phyloP scores from a whole-genome alignment of 1,140 invertebrate genomes.

The Pteromalus puparum region DNA sequence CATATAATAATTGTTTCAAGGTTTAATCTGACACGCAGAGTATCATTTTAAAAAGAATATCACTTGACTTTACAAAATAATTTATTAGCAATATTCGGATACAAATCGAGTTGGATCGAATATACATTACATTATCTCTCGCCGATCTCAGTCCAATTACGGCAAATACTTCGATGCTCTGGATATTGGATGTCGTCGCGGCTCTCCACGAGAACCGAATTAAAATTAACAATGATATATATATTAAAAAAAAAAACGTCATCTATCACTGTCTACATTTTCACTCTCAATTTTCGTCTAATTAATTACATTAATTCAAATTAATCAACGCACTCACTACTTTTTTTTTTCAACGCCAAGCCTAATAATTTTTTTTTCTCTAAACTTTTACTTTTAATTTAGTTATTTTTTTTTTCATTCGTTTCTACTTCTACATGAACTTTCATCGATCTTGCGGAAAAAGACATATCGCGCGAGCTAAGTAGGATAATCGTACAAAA shows the following conservation, averaged over 20 bases:
- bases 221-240: conserved; percentile 37
- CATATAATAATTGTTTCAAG: not conserved
- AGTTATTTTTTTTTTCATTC: not conserved
- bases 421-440: conserved; percentile 35
- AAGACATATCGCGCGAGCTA: conserved; percentile 17
- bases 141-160: not conserved
- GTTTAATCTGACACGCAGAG: conserved; percentile 1
- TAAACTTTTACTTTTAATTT: not conserved
- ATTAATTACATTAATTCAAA: conserved; percentile 28
- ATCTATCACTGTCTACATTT: conserved; percentile 18
- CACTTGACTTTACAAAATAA: conserved; percentile 40
- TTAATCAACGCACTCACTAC: not conserved
- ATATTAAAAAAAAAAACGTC: not conserved
- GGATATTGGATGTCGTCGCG: not conserved
- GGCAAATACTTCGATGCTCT: conserved; percentile 8
- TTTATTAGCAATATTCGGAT: conserved; percentile 45
- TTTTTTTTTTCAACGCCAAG: conserved; percentile 15
- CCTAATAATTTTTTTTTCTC: not conserved
- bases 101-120: conserved; percentile 35
- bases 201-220: conserved; percentile 11
- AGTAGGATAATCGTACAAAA: conserved; percentile 6
- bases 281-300: not conserved
- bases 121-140: conserved; percentile 14
- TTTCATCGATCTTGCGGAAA: conserved; percentile 42
- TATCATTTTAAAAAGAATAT: conserved; percentile 29